phyloP scores from a whole-genome alignment of 2,888 invertebrate genomes.

The Spisula solida region DNA sequence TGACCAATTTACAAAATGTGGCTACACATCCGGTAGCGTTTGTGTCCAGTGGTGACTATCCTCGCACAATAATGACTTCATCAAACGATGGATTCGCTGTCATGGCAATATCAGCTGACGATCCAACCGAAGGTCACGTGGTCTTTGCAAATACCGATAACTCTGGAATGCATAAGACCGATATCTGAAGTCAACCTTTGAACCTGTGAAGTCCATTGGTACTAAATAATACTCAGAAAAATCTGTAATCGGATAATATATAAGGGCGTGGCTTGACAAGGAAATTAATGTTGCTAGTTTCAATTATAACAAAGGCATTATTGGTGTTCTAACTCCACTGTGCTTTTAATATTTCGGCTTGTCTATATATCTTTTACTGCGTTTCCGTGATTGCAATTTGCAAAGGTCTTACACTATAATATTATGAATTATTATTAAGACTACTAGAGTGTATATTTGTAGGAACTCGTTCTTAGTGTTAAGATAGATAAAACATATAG shows the following conservation, averaged over 20 bases:
- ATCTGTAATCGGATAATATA: background rate
- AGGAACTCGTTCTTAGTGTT: no score
- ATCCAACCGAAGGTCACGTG: constrained; percentile 47
- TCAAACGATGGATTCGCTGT: constrained; percentile 8
- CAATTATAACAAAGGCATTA: background rate
- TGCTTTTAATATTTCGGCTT: background rate
- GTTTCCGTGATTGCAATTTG: background rate
- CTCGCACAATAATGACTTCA: background rate
- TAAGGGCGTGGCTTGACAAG: background rate
- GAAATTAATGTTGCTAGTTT: background rate
- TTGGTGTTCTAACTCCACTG: background rate
- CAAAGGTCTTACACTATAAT: no score
- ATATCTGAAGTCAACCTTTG: constrained; percentile 9
- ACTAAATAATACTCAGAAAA: constrained; percentile 12
- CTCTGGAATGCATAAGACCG: constrained; percentile 17
- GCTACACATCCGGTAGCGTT: background rate
- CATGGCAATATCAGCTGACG: constrained; percentile 30
- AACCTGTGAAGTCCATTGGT: constrained; percentile 36
- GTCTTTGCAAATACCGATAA: constrained; percentile 33
- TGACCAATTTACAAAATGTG: background rate
- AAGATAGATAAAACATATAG: no score
- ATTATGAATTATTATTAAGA: no score
- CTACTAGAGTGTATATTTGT: no score
- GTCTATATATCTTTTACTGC: background rate
- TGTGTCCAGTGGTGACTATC: background rate